Percentiles rank a stretch among this genome's conserved stretches.
These are phyloP conservation scores for Leucania comma DNA, from an alignment of 2,888 invertebrate genomes.

Conservation along the genomic window DNA sequence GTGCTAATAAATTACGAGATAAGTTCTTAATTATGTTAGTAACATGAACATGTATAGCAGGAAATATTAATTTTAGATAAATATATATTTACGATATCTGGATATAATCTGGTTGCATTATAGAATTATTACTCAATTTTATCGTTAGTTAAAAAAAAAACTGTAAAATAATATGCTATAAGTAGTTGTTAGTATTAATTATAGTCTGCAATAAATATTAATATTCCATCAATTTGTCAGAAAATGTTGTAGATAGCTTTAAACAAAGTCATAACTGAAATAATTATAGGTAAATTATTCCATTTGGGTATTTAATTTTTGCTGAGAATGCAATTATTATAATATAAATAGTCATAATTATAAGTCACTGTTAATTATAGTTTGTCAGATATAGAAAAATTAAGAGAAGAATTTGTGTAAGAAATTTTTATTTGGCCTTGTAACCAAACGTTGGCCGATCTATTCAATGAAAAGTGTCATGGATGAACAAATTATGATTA, in stretches of 20 bases:
- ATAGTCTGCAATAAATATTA: constrained; percentile 22
- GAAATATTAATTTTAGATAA: constrained; percentile 44
- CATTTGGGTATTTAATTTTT: constrained; percentile 15
- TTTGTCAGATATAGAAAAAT: constrained; percentile 8
- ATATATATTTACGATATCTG: constrained; percentile 40
- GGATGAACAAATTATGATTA: background rate
- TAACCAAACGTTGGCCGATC: background rate
- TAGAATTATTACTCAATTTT: constrained; percentile 35
- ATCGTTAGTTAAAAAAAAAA: constrained; percentile 14
- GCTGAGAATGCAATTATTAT: constrained; percentile 24
- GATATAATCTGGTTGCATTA: constrained; percentile 25
- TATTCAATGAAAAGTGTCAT: background rate
- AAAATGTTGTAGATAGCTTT: constrained; percentile 33
- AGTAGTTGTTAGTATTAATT: constrained; percentile 9
- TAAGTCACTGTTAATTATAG: constrained; percentile 31
- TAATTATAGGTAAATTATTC: background rate
- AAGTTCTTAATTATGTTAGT: constrained; percentile 8
- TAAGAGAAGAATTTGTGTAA: background rate
- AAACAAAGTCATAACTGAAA: constrained; percentile 11
- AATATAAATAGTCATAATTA: constrained; percentile 5
- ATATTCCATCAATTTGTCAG: constrained; percentile 20
- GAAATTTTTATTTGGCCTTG: background rate
- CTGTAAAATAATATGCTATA: constrained; percentile 37
- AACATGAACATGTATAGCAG: constrained; percentile 26
- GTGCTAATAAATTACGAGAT: constrained; percentile 23